A percentile compares a stretch with the other conserved stretches of the same genome.
Conservation (phyloP, 2,888 invertebrate genomes). For the Diaperis boleti region DNA sequence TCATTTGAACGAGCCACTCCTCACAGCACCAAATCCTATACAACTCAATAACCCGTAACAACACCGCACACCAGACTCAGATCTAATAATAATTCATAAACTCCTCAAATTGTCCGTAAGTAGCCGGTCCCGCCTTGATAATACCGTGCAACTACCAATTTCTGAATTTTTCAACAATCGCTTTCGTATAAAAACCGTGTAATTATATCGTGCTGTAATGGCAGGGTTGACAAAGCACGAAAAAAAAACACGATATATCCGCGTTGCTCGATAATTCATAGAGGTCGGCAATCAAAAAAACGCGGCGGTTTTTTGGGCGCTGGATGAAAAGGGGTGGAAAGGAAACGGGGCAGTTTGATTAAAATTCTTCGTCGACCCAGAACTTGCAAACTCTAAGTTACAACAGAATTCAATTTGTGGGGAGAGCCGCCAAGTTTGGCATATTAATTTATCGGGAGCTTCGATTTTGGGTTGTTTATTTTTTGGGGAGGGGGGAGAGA, state of each 20-base stretch:
- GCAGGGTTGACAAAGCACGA: constrained; percentile 37
- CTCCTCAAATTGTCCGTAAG: background rate
- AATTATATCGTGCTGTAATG: constrained; percentile 36
- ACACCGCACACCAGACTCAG: background rate
- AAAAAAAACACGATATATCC: constrained; percentile 35
- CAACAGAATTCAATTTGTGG: constrained; percentile 51
- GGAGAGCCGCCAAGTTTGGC: constrained; percentile 43
- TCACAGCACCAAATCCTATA: constrained; percentile 11
- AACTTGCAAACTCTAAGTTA: constrained; percentile 49
- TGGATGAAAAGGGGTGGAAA: constrained; percentile 58
- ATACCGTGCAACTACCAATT: constrained; percentile 26
- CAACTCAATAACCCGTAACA: constrained; percentile 18
- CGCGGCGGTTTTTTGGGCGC: constrained; percentile 57
- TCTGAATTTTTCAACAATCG: constrained; percentile 33
- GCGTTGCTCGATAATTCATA: constrained; percentile 57
- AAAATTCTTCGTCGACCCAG: constrained; percentile 61
- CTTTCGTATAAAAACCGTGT: constrained; percentile 29
- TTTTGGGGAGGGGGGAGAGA: background rate
- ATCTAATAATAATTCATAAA: constrained; percentile 17
- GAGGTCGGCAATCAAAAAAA: constrained; percentile 57
- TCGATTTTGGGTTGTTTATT: constrained; percentile 6
- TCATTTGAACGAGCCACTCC: too few relatives aligned
- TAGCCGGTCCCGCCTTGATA: constrained; percentile 8
- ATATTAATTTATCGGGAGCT: constrained; percentile 19
- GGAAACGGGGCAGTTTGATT: constrained; percentile 63